Evolutionary conservation across 2,888 invertebrate genomes (phyloP).

Genomic region (Callyntrura sp.): DNA sequence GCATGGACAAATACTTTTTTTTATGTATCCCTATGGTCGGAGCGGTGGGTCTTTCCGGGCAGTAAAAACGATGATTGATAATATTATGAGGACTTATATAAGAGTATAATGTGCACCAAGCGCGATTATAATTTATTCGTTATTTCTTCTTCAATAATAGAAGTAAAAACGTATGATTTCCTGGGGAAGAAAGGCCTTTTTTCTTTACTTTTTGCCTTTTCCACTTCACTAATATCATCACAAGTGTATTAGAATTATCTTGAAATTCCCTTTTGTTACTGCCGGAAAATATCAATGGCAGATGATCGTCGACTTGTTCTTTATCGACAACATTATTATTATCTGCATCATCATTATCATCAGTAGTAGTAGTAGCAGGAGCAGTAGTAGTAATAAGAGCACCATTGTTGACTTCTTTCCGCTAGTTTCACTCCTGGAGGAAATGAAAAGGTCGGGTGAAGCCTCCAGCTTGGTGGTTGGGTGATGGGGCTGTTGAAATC

Average conservation of each 20-base stretch:
- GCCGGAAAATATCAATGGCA: slow-evolving; percentile 26
- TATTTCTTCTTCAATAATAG: not conserved
- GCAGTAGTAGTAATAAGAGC: no score
- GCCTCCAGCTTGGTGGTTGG: slow-evolving; percentile 22
- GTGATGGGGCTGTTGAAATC: not conserved
- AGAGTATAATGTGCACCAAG: not conserved
- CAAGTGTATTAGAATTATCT: no score
- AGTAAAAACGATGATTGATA: slow-evolving; percentile 69
- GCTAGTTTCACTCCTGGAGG: slow-evolving; percentile 20
- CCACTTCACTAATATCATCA: not conserved
- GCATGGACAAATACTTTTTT: not conserved
- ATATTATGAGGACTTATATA: slow-evolving; percentile 21
- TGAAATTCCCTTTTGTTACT: not conserved
- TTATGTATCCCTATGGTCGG: slow-evolving; percentile 28
- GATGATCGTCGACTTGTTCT: slow-evolving; percentile 24
- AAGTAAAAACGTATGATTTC: slow-evolving; percentile 26
- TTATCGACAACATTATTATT: slow-evolving; percentile 27
- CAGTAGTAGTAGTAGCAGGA: not conserved
- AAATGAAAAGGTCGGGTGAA: slow-evolving; percentile 58
- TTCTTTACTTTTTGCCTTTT: slow-evolving; percentile 1
- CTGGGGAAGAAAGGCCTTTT: not conserved
- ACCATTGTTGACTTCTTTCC: not conserved
- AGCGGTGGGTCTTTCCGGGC: not conserved
- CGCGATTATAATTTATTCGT: not conserved
- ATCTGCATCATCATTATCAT: slow-evolving; percentile 11